Base-by-base conservation (phyloP, 2,888 invertebrate species). In the Agrilus biguttatus region DNA sequence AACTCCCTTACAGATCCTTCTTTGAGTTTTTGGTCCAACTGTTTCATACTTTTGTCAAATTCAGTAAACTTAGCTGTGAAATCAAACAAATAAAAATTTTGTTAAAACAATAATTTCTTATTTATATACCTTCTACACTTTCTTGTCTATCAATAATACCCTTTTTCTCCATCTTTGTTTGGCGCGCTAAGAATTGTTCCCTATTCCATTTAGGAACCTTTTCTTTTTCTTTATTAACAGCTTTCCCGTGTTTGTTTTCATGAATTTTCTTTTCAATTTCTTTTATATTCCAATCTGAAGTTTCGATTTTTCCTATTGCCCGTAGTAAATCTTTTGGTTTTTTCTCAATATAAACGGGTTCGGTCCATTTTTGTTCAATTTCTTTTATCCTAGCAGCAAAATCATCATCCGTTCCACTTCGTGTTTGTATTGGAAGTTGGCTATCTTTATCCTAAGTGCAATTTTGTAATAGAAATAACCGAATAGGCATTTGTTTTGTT, bases 191-290 rank as follows among this genome's bases (percentile, higher is more conserved):
- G 62, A 78, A 75, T 71, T 88, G 85, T 60, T 89, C 87, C 50
- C 82, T 75, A 62, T 86, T 90, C 91, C 91, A 91, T 63, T 89
- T 89, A 8, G 91, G 91, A 41, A 91, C 90, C 60, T 80, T 82
- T 52, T 73, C 69, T 44, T 79, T 80, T 6, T 73, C 69, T 51
- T 62, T 69, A 37, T 73, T 72, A 45, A 71, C 70, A 8, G 75
- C 73, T 55, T 78, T 71, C 32, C 80, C 80, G 59, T 79, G 69
- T 56, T 79, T 76, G 57, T 80, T 85, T 60, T 86, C 83, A 55
- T 78, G 72, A 32, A 91, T 90, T 66, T 91, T 90, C 61, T 85
- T 81, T 59, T 92, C 90, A 28, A 92, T 87, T 63, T 88, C 83
- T 52, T 84, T 83, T 33, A 91, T 81, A 65, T 91, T 90, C 90